Base-by-base conservation (phyloP, 2,888 invertebrate species). In the Erynnis tages region DNA sequence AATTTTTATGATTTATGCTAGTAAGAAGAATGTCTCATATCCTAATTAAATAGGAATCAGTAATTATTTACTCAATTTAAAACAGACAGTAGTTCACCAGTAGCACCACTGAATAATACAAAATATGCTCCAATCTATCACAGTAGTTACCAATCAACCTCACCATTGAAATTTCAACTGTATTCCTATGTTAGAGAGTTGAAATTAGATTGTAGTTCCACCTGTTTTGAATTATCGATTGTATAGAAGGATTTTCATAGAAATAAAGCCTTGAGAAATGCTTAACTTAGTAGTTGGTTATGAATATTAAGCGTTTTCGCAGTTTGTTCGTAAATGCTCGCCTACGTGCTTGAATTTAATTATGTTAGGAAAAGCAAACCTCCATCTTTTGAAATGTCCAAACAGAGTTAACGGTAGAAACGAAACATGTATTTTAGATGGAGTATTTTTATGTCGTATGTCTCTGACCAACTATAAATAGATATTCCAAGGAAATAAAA, bases 101-200 rank as follows among this genome's bases (percentile, higher is more conserved):
- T 65, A 66, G 65, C 63, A 54, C 30, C 46, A 54, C 59, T 59
- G 63, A 57, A 66, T 66, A 59, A 62, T 56, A 46, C 46, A 37
- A 19, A 32, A 34, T 8, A 17, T 10, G n/a, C 14, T 38, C 13
- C 30, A 32, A n/a, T 21, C 29, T 14, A 27, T 41, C 13, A 25
- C 11, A 43, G 19, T 29, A 43, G 35, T 43, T 27, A 29, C 19
- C 16, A 29, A 11, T 8, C 1, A 4, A 13, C 8, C 5, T 8
- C 1, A n/a, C 1, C 10, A 25, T 3, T 29, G 1, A 3, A 50
- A 43, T 27, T n/a, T 35, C 7, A 14, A 35, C 14, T 35, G 13
- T 50, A 35, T 19, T 0, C 0, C 34, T 0, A 2, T 2, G 11
- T 6, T 7, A 11, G 17, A 35, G 34, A 32, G 35, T 21, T 4